Evolutionary conservation across 2,888 invertebrate species (phyloP), one percentile per base, ranked within the genome.

Genomic region (Dryobotodes eremita): DNA sequence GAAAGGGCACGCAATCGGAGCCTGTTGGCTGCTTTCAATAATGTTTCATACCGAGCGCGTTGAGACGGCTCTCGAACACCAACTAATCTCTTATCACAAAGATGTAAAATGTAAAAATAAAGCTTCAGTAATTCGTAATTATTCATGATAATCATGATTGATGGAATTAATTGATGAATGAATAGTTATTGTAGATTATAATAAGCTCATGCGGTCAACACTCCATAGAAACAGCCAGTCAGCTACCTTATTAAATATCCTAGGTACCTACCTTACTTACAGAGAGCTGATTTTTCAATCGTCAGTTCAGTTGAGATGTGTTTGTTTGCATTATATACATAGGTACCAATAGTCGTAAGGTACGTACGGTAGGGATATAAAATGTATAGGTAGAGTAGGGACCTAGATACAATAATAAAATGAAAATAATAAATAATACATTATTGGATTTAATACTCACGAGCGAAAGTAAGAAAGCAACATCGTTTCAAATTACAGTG

Each of bases 381-480:
- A 26, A 48, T 66, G 6, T 26, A 46, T 20, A 46, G 46, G 13
- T 50, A 36, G 31, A 3, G 5, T 66, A 46, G 6, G 7, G 4
- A 23, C 26, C 36, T 23, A 15, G 10, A 53, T 1, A 36, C 10
- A 69, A 8, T 31, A 31, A 23, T 53, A 53, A 36, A 17, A 36
- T 36, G 1, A 53, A 36, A 17, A 36, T 36, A 2, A 36, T 36
- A 36, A 36, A 36, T 36, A 36, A 36, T 36, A 36, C 31, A 36
- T 17, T 3, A 53, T 23, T 53, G 15, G 8, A 48, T 23, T 46
- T 42, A n/a, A 55, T 57, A 78, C 87, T 86, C 57, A 87, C 87
- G 72, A 71, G n/a, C 62, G 72, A 65, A 85, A 77, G 66, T 50
- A 62, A 64, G 68, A 83, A 68, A 86, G 85, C 68, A 83, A 80